Evolutionary conservation across 2,113 vertebrate species (phyloP), one percentile per base, ranked within the genome.

Genomic region (Equus quagga): DNA sequence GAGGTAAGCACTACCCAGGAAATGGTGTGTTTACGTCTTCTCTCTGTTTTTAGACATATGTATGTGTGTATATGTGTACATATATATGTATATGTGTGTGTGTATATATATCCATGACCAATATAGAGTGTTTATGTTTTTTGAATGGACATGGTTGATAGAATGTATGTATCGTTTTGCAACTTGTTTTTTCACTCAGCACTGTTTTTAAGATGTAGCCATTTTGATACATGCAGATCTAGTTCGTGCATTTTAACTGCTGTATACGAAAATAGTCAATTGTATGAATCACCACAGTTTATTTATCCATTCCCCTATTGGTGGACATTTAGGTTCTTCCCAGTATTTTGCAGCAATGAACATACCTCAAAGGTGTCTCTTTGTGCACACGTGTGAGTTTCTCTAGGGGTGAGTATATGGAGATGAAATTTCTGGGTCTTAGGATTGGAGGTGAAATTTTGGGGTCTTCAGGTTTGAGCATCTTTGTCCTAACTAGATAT

Each of bases 1-100:
- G 93, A 97, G 76, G 91, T 95, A 80, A 97, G 69, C 31, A 90
- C 56, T 89, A 60, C 17, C 79, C 51, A 89, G 94, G 87, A 92
- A 94, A 76, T 95, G 81, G 54, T 93, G 5, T 82, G 26, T 94
- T 93, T 95, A 85, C 69, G 93, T 84, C 79, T 96, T 2, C 4
- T 89, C 54, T 93, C 7, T 23, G 49, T 93, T 86, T 94, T 85
- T 91, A 86, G 75, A 83, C 7, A 8, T 31, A 5, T 72, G 8
- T 73, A 6, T 94, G 54, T 87, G 2, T 83, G 5, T 76, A 8
- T 73, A 7, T 69, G 10, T 76, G 6, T 79, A n/a, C 89, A 26
- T 18, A n/a, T 82, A 41, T 94, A 2, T 88, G 33, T 87, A 4
- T 87, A 23, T 88, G 6, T 80, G 2, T 91, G 5, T 85, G 6